A percentile compares a stretch with the other conserved stretches of the same genome.
phyloP scores from a whole-genome alignment of 2,888 invertebrate genomes.

The Kryphioiulus occultus region DNA sequence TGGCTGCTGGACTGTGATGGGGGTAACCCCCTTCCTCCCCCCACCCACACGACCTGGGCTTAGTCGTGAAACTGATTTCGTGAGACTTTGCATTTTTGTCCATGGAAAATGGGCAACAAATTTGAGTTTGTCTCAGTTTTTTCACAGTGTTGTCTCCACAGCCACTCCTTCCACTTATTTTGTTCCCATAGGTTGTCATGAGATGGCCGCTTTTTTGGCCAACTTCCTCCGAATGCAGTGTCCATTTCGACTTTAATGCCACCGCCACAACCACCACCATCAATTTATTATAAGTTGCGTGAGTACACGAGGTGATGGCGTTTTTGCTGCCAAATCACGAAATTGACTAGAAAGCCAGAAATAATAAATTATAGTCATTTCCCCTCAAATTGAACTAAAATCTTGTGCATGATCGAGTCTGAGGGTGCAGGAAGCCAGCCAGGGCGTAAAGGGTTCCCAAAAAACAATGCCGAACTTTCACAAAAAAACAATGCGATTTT shows the following conservation, averaged over 20 bases:
- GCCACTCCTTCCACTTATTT: conserved; percentile 12
- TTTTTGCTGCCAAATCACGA: neutral
- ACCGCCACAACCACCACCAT: neutral
- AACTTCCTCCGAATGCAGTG: conserved; percentile 20
- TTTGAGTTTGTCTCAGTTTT: neutral
- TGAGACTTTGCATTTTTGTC: conserved; percentile 14
- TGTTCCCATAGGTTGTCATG: neutral
- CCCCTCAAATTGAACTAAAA: neutral
- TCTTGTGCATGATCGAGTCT: conserved; percentile 9
- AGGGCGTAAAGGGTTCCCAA: neutral
- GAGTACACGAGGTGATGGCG: neutral
- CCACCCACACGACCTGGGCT: conserved; percentile 6
- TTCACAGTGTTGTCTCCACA: neutral
- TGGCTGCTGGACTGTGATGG: conserved; percentile 36
- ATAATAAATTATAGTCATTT: conserved; percentile 31
- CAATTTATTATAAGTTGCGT: conserved; percentile 3
- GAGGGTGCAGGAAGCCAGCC: neutral
- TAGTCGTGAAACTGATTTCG: neutral
- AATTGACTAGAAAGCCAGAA: conserved; percentile 1
- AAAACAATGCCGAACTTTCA: neutral
- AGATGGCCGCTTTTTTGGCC: neutral
- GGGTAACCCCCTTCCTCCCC: neutral
- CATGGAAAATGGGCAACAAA: conserved; percentile 20
- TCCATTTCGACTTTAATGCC: conserved; percentile 9
- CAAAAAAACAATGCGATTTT: too few relatives aligned